These are phyloP conservation scores for Oreochromis spilurus DNA, from an alignment of 2,113 vertebrate species.

Conservation along the genomic window DNA sequence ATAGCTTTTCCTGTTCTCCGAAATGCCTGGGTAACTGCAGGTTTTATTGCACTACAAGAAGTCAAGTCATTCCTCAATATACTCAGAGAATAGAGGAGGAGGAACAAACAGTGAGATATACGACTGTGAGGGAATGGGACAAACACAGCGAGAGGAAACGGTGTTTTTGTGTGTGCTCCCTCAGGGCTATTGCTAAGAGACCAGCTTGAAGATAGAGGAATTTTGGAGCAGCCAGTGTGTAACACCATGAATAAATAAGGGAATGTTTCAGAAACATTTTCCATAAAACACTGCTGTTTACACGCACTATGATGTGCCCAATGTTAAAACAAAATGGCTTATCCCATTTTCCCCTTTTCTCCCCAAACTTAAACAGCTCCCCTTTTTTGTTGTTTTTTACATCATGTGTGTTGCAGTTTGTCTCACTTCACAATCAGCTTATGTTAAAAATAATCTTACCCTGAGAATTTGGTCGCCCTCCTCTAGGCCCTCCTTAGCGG, in stretches of 20 bases:
- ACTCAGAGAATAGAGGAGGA: conserved; percentile 20
- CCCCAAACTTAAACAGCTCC: not conserved
- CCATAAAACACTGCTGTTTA: conserved; percentile 28
- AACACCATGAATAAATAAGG: conserved; percentile 13
- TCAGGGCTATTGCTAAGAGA: conserved; percentile 54
- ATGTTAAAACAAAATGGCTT: not conserved
- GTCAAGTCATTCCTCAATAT: conserved; percentile 28
- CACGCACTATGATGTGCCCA: not conserved
- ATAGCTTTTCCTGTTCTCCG: not conserved
- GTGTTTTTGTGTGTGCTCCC: conserved; percentile 36
- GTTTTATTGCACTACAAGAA: conserved; percentile 41
- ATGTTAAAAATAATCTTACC: conserved; percentile 71
- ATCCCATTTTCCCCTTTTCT: not conserved
- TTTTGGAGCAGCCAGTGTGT: conserved; percentile 39
- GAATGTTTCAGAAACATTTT: conserved; percentile 6
- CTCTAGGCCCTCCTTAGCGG: conserved; percentile 96
- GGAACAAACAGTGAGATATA: conserved; percentile 47
- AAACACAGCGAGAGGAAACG: conserved; percentile 55
- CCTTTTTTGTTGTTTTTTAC: not conserved
- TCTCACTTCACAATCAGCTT: not conserved
- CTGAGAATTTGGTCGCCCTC: conserved; percentile 99
- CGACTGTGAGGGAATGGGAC: conserved; percentile 35
- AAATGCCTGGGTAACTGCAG: conserved; percentile 20
- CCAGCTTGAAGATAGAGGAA: conserved; percentile 42
- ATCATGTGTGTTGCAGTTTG: not conserved